These are phyloP conservation scores for Heloderma charlesbogerti DNA, from an alignment of 2,113 vertebrate species.

Conservation along the genomic window DNA sequence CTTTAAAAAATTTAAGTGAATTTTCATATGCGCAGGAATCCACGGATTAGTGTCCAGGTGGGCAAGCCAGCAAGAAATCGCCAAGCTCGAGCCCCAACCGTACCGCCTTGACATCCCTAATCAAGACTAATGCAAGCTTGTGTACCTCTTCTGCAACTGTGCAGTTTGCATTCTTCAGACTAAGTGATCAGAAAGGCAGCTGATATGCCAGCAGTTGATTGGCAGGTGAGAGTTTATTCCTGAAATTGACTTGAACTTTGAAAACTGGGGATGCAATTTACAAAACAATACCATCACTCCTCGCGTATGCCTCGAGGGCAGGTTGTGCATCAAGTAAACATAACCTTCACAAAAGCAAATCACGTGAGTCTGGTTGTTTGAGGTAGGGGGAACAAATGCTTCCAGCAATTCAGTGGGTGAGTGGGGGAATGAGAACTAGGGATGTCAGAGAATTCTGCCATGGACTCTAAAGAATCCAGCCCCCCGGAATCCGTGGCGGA, in stretches of 20 bases:
- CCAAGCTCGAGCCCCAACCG: too few relatives aligned
- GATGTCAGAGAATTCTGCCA: too few relatives aligned
- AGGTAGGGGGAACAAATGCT: background rate
- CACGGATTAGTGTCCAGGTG: too few relatives aligned
- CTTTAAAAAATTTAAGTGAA: too few relatives aligned
- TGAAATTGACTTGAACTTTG: background rate
- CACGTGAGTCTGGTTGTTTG: background rate
- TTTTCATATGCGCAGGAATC: background rate
- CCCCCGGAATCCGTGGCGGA: too few relatives aligned
- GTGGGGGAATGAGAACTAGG: too few relatives aligned
- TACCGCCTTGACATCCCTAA: too few relatives aligned
- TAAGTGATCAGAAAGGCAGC: background rate
- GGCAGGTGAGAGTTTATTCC: background rate
- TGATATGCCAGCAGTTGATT: background rate
- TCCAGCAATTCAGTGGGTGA: background rate
- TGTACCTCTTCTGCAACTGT: background rate
- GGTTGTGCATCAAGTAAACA: background rate
- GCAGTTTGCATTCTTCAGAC: background rate
- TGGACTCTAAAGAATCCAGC: too few relatives aligned
- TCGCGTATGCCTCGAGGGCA: background rate
- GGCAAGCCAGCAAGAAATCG: too few relatives aligned
- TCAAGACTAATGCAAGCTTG: background rate
- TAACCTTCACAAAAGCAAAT: background rate
- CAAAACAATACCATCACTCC: background rate
- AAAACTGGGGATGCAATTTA: background rate